Percentiles rank a stretch among this genome's conserved stretches.
These are phyloP conservation scores for Ammodramus savannarum DNA, from an alignment of 2,113 vertebrate species.

Conservation along the genomic window DNA sequence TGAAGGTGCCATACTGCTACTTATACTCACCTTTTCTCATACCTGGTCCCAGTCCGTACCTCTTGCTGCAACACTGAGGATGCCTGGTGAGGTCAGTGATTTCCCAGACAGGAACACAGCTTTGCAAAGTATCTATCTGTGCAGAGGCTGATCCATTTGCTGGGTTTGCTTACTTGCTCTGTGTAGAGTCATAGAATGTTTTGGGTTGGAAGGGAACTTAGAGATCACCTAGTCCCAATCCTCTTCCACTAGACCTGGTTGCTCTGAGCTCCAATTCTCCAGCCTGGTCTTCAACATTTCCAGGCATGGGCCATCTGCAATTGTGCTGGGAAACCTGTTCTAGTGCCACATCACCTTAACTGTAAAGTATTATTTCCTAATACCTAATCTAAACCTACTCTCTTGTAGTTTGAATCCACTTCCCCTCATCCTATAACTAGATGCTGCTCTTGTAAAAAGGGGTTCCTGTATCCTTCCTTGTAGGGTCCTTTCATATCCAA, in stretches of 20 bases:
- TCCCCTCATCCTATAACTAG: background rate
- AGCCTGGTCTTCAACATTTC: background rate
- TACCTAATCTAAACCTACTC: background rate
- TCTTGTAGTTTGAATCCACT: background rate
- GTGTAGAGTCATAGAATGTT: background rate
- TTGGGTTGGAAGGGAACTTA: background rate
- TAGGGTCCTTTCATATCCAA: background rate
- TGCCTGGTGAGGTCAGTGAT: background rate
- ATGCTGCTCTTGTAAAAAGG: background rate
- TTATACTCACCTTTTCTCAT: background rate
- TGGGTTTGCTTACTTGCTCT: background rate
- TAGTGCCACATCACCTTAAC: background rate
- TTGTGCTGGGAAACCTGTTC: background rate
- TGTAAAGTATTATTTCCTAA: background rate
- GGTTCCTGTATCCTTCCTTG: no score
- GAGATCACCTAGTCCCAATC: background rate
- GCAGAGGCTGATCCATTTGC: background rate
- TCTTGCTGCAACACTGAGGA: background rate
- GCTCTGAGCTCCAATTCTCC: background rate
- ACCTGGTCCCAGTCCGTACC: background rate
- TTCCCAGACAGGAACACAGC: background rate
- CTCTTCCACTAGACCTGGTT: background rate
- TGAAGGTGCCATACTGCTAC: background rate
- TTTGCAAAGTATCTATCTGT: background rate
- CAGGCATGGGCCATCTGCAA: background rate